Evolutionary conservation across 2,113 vertebrate species (phyloP), one percentile per base, ranked within the genome.

Genomic region (Cephalopterus ornatus): DNA sequence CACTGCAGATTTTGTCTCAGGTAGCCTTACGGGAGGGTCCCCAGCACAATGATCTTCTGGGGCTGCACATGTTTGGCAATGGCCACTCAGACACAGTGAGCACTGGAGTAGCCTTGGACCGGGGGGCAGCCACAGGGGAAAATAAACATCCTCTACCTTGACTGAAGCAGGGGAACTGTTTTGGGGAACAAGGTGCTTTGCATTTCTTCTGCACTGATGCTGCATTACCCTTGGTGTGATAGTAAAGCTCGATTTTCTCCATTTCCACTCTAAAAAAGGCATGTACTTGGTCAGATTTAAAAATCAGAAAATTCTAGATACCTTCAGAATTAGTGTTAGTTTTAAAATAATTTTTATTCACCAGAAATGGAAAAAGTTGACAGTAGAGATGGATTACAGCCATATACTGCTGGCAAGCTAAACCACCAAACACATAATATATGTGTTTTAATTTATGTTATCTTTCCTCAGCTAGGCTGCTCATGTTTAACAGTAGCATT

Each of bases 91-190:
- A 12, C 12, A 19, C 3, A 2, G 12, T 4, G 14, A 53, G 7
- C 11, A 18, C 37, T 53, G 32, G 19, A 85, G 16, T 27, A 33
- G n/a, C 23, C 27, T 66, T 70, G 24, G 42, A 24, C 28, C 1
- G 0, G 14, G 5, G 8, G 47, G 1, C 5, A 62, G 14, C 3
- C 1, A 4, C 24, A 49, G 17, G 7, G 17, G 3, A 32, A 8
- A 53, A 32, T 0, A 2, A 70, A n/a, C n/a, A n/a, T n/a, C n/a
- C n/a, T n/a, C n/a, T n/a, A n/a, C n/a, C n/a, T n/a, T n/a, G n/a
- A n/a, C n/a, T n/a, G n/a, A n/a, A n/a, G n/a, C n/a, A n/a, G n/a
- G n/a, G n/a, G n/a, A n/a, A n/a, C n/a, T n/a, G n/a, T n/a, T n/a
- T n/a, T 2, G 37, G 12, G 16, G 11, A 50, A 35, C 14, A 52